Evolutionary conservation across 2,888 invertebrate species (phyloP).

Genomic region (Dugesia japonica): DNA sequence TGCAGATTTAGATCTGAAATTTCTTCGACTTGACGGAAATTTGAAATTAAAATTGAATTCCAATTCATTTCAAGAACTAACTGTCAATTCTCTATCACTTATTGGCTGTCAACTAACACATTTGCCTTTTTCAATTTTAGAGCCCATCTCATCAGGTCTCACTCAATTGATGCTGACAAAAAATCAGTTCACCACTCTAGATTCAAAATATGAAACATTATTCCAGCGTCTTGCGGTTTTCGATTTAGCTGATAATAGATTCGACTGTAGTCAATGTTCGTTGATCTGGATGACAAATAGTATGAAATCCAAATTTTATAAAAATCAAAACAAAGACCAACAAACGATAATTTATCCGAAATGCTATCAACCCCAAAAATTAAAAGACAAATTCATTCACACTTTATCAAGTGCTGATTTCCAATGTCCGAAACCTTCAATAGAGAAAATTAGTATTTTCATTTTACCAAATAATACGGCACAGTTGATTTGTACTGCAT

Average conservation of each 20-base stretch:
- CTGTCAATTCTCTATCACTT: background rate
- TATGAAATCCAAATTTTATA: background rate
- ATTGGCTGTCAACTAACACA: background rate
- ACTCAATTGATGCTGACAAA: background rate
- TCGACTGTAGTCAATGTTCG: slow-evolving; percentile 8
- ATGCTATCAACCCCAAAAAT: background rate
- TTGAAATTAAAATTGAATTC: background rate
- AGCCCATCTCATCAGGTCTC: background rate
- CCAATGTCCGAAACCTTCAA: slow-evolving; percentile 15
- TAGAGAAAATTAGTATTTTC: background rate
- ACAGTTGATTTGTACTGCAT: background rate
- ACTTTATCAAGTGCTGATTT: background rate
- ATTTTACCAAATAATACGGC: background rate
- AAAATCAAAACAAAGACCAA: background rate
- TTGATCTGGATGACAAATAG: slow-evolving; percentile 9
- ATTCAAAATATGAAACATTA: slow-evolving; percentile 7
- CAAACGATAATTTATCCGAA: background rate
- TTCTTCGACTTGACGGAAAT: background rate
- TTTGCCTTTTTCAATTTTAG: slow-evolving; percentile 7
- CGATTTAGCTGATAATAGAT: background rate
- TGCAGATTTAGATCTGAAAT: background rate
- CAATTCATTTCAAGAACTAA: background rate
- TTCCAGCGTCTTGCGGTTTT: background rate
- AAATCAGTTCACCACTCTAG: background rate
- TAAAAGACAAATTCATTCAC: background rate